Evolutionary conservation across 2,888 invertebrate species (phyloP), one percentile per base, ranked within the genome.

Genomic region (Dryobota labecula): DNA sequence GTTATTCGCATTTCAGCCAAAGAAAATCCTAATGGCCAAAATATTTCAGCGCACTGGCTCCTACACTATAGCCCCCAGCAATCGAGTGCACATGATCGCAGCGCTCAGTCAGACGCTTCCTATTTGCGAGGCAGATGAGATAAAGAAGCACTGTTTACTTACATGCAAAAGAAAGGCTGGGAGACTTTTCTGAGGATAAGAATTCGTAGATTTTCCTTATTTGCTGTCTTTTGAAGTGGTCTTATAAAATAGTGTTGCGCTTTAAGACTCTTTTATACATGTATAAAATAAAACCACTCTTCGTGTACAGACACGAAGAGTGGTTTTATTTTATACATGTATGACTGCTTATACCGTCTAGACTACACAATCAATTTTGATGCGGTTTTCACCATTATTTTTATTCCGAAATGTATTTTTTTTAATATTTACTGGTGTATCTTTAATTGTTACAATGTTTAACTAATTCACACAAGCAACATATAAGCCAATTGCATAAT

Each of bases 71-170:
- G 64, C 68, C 70, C 6, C 53, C 41, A 71, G 66, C 83, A 80
- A 84, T 84, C 76, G 74, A 84, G 72, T 74, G 72, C 73, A 80
- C 83, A 81, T 71, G 81, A 80, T 77, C 73, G 63, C 76, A 58
- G 38, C 56, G 70, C 77, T 84, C 78, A 83, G 71, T 76, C 66
- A 72, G 73, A 64, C 67, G 74, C 56, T 73, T 45, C 53, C 9
- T 78, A 79, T 82, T 82, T 82, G 78, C 68, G 57, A 82, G 45
- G 53, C 72, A 78, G 82, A 82, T 79, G 79, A 79, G 79, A 77
- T 77, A 82, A 71, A 82, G 82, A 82, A 72, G 72, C 9, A 24
- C 8, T 77, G 67, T 82, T 77, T 82, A 77, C 61, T 71, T 54
- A 72, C 53, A 38, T 53, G 36, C 18, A 49, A 27, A 58, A 80